Conservation (phyloP, 2,113 vertebrate genomes). For the Meles meles region DNA sequence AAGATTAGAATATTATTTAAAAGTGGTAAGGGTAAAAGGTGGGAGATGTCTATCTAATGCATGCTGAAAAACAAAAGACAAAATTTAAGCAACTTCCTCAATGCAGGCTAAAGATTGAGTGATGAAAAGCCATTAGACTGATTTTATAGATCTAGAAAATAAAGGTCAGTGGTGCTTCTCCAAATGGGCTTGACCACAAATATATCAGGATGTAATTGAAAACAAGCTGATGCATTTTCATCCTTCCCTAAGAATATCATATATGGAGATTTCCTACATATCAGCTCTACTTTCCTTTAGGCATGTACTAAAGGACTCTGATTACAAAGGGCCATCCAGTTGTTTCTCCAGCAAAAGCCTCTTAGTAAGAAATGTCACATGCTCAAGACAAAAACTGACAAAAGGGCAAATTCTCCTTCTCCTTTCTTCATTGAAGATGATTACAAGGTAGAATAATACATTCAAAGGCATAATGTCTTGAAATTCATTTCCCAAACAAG, state of each 20-base stretch:
- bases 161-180: background rate
- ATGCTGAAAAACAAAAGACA: background rate
- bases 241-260: background rate
- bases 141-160: conserved; percentile 8
- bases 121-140: conserved; percentile 4
- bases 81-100: background rate
- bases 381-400: conserved; percentile 41
- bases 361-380: background rate
- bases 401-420: conserved; percentile 2
- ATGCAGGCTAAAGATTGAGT: background rate
- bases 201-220: background rate
- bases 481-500: conserved; percentile 59
- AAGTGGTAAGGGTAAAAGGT: background rate
- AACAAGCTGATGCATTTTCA: background rate
- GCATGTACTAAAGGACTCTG: background rate
- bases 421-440: conserved; percentile 53
- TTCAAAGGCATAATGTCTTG: conserved; percentile 43
- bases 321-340: background rate
- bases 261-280: background rate
- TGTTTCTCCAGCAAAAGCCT: background rate
- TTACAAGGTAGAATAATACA: background rate
- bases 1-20: background rate
- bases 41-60: background rate
- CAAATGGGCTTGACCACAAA: conserved; percentile 1
- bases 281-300: background rate